Evolutionary conservation across 2,113 vertebrate genomes (phyloP), one percentile per base, ranked within the genome.

Genomic region (Peromyscus maniculatus): DNA sequence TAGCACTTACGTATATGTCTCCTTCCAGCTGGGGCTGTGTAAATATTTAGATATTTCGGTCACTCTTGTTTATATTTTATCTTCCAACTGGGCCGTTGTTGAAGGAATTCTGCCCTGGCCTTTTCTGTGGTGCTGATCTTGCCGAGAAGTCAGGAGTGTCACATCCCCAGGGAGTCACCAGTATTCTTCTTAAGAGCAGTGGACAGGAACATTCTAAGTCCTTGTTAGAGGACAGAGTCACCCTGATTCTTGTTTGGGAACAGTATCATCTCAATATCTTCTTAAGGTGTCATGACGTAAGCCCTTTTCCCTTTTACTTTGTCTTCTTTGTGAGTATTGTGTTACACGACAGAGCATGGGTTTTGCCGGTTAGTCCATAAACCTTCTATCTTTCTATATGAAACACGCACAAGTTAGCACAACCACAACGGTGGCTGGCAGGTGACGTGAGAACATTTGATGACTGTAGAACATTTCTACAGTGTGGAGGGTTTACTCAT

Each of bases 21-120:
- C 95, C 97, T 97, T 97, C 98, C 97, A 98, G 96, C 97, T 98
- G 98, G 78, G 96, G 92, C 75, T 96, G 72, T 95, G 24, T 98
- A 98, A 98, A 98, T 97, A 97, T 98, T 98, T 98, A 87, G 92
- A 91, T 97, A 96, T 94, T 95, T 95, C 89, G 71, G 92, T 98
- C 94, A 89, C 46, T 97, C 0, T 1, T 95, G 94, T 98, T 96
- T 97, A 96, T 64, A 79, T 94, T 98, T 95, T 96, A 97, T 97
- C 96, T 98, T 93, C 96, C 74, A 96, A 52, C 91, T 0, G 13
- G 88, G 72, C 88, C 67, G 77, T 97, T 95, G 89, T 91, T 91
- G 96, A 97, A 97, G 95, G 95, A 97, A 91, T 94, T 69, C 80
- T 84, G 77, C 78, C 78, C 82, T 59, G 87, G 36, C 49, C 55